A percentile compares a stretch with the other conserved stretches of the same genome.
Conservation (phyloP, 2,113 vertebrate genomes). For the Prunella fulvescens region DNA sequence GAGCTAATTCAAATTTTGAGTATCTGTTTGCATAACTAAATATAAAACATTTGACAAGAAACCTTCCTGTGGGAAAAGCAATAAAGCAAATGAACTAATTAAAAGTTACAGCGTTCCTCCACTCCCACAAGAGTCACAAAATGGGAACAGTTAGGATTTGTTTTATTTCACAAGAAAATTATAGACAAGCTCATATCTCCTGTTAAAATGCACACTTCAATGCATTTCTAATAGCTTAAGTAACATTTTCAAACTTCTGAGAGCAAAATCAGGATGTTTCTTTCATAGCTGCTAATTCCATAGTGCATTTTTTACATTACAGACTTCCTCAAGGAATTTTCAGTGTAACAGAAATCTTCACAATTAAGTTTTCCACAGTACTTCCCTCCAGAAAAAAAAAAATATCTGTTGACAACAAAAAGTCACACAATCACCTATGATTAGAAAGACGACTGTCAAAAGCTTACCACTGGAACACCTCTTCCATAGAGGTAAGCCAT, state of each 20-base stretch:
- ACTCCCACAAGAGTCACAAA: background rate
- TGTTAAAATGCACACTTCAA: background rate
- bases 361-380: background rate
- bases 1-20: background rate
- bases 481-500: constrained; percentile 97
- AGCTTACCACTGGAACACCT: constrained; percentile 93
- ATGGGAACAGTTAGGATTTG: background rate
- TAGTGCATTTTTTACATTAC: background rate
- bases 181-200: background rate
- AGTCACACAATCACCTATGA: background rate
- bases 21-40: background rate
- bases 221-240: background rate
- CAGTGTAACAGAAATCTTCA: background rate
- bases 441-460: background rate
- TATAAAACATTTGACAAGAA: background rate
- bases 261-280: background rate
- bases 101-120: background rate
- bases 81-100: background rate
- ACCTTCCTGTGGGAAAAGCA: background rate
- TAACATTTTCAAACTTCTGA: background rate
- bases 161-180: background rate
- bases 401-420: background rate
- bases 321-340: background rate
- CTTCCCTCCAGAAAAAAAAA: background rate
- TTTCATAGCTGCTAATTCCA: background rate